These are phyloP conservation scores for Chouioia cunea DNA, from an alignment of 2,888 invertebrate species.

Conservation along the genomic window DNA sequence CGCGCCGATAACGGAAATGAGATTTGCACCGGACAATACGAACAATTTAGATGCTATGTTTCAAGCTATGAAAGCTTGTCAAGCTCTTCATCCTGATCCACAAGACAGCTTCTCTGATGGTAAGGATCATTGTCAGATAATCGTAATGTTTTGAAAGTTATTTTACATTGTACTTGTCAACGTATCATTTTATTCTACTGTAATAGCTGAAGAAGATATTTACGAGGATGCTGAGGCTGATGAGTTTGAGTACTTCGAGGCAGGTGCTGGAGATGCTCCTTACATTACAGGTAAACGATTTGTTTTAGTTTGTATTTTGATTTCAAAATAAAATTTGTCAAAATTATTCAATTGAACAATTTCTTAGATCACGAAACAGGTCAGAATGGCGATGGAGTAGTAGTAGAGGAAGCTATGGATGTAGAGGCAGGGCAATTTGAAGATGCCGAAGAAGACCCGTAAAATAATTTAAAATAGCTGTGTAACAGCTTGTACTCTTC, in stretches of 20 bases:
- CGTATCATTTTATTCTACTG: neutral
- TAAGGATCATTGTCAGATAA: slow-evolving; percentile 48
- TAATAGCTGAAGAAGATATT: slow-evolving; percentile 69
- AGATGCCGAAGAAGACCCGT: slow-evolving; percentile 72
- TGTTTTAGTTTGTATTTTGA: neutral
- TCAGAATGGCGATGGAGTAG: slow-evolving; percentile 64
- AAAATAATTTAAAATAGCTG: slow-evolving; percentile 50
- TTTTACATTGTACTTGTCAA: neutral
- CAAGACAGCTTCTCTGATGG: slow-evolving; percentile 73
- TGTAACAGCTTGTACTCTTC: slow-evolving; percentile 52
- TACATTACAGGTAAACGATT: slow-evolving; percentile 62
- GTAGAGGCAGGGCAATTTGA: slow-evolving; percentile 72
- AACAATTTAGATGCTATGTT: slow-evolving; percentile 78
- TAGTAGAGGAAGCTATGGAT: slow-evolving; percentile 69
- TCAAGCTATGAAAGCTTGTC: slow-evolving; percentile 81
- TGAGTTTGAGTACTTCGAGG: slow-evolving; percentile 68
- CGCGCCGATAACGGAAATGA: slow-evolving; percentile 77
- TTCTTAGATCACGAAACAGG: slow-evolving; percentile 60
- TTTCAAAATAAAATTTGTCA: slow-evolving; percentile 4
- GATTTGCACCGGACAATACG: slow-evolving; percentile 78
- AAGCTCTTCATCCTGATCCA: slow-evolving; percentile 85
- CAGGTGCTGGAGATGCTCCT: slow-evolving; percentile 67
- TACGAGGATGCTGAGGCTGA: slow-evolving; percentile 70
- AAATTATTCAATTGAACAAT: neutral
- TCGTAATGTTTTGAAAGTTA: neutral